Base-by-base conservation (phyloP, 1,140 invertebrate genomes). In the Micrasema minimum region DNA sequence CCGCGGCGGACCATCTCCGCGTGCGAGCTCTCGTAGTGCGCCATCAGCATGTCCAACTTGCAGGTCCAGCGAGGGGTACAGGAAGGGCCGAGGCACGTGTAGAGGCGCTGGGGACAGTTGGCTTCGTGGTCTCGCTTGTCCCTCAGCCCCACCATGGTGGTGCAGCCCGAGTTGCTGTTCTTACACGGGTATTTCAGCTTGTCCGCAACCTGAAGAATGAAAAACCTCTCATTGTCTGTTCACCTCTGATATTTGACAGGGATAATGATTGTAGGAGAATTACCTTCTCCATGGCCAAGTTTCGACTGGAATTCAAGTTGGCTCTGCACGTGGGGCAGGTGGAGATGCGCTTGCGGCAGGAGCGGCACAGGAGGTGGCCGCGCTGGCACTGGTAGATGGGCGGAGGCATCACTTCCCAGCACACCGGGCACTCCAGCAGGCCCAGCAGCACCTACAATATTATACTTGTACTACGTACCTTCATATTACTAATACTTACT, bases 391-490 rank as follows among this genome's bases (percentile, higher is more conserved):
- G 86, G 75, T 79, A 76, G 65, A 87, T 84, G 18, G 86, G 86
- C 59, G 86, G 84, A 71, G 85, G 79, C 80, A 86, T 86, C 72
- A 82, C 83, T 73, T 88, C 86, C 75, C 86, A 80, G 76, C 86
- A 87, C 70, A 88, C 86, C 2, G 86, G 86, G 72, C 86, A 88
- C 77, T 87, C 86, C 77, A 88, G 77, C 68, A 87, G 79, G 0
- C 79, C 79, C 38, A 88, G 77, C 55, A 87, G 70, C 23, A 75
- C 77, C 82, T 84, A 65, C 26, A 7, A n/a, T n/a, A n/a, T n/a
- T n/a, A n/a, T n/a, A n/a, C n/a, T n/a, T n/a, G n/a, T n/a, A n/a
- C n/a, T n/a, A n/a, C n/a, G n/a, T n/a, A n/a, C n/a, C n/a, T n/a
- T n/a, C n/a, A n/a, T n/a, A n/a, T n/a, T n/a, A n/a, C n/a, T n/a